phyloP scores from a whole-genome alignment of 2,113 vertebrate species.

The chimpanzee (Pan troglodytes) region NHGRI_mPanTro3-v2.1_pri NC_072403.2:167509501-167510000 shows the following conservation, averaged over 20 bases:
- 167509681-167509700: not conserved
- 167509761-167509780: not conserved
- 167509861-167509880: not conserved
- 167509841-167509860: not conserved
- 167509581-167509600: not conserved
- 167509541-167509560: not conserved
- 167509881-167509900: accelerated
- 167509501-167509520: not conserved
- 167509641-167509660: not conserved
- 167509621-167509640: not conserved
- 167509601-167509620: not conserved
- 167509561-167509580: not conserved
- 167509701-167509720: not conserved
- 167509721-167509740: not conserved
- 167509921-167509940: not conserved
- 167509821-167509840: not conserved
- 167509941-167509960: not conserved
- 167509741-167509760: not conserved
- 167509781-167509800: not conserved
- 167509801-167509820: not conserved
- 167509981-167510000: not conserved
- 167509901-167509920: not conserved
- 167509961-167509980: not conserved
- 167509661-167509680: not conserved
- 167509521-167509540: not conserved